A percentile compares a stretch with the other conserved stretches of the same genome.
phyloP scores from a whole-genome alignment of 2,888 invertebrate genomes.

The Opisthograptis luteolata region DNA sequence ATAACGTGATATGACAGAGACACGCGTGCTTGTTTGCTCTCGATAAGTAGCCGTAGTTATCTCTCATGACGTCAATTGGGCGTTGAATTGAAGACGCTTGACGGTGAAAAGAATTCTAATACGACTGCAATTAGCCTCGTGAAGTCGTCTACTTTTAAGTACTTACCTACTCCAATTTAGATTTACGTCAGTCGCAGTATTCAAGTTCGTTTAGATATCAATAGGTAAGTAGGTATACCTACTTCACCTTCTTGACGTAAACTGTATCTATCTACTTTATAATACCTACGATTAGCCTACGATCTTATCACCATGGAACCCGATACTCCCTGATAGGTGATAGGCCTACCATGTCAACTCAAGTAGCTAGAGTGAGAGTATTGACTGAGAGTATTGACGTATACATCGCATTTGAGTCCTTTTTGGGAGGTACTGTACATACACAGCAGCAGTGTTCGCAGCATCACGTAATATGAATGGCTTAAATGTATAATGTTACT shows the following conservation, averaged over 20 bases:
- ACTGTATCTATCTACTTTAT: neutral
- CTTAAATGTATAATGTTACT: no score
- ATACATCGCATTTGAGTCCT: no score
- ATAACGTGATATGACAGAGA: slow-evolving; percentile 57
- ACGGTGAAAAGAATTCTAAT: slow-evolving; percentile 42
- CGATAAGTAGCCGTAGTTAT: slow-evolving; percentile 55
- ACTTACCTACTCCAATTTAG: slow-evolving; percentile 15
- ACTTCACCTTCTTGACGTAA: slow-evolving; percentile 16
- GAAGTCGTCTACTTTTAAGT: slow-evolving; percentile 23
- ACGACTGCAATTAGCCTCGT: slow-evolving; percentile 40
- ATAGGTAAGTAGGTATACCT: no score
- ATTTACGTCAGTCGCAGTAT: slow-evolving; percentile 27
- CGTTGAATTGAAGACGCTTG: slow-evolving; percentile 50
- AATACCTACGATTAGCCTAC: neutral
- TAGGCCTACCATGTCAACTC: no score
- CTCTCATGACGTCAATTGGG: slow-evolving; percentile 65
- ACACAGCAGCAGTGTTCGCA: no score
- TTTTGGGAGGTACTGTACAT: no score
- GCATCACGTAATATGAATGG: no score
- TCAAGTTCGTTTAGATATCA: slow-evolving; percentile 20
- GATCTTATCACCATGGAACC: slow-evolving; percentile 6
- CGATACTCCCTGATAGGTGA: neutral
- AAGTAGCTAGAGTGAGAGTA: neutral
- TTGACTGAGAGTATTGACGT: no score
- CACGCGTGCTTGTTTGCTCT: slow-evolving; percentile 61